These are phyloP conservation scores for Cosmorhoe ocellata DNA, from an alignment of 2,888 invertebrate genomes.

Conservation along the genomic window DNA sequence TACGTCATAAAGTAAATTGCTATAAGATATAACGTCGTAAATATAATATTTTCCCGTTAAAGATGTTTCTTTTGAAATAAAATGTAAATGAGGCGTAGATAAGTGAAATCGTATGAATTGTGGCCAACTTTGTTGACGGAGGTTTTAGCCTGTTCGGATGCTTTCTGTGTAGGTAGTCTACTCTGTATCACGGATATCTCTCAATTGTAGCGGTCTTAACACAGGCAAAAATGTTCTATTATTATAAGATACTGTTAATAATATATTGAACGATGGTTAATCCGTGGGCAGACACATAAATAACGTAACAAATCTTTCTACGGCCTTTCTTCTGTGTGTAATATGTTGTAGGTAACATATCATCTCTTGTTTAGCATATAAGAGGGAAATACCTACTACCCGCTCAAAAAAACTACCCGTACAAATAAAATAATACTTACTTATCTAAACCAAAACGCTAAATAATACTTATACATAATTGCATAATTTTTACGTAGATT, in stretches of 20 bases:
- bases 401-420: too few species aligned
- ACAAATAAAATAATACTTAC: too few species aligned
- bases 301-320: constrained; percentile 1
- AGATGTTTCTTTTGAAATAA: background rate
- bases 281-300: background rate
- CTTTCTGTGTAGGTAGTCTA: too few species aligned
- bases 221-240: constrained; percentile 3
- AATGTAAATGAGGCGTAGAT: background rate
- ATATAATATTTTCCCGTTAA: constrained; percentile 1
- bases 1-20: constrained; percentile 30
- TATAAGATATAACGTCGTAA: constrained; percentile 21
- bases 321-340: background rate
- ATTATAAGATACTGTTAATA: background rate
- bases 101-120: too few species aligned
- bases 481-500: too few species aligned
- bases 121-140: too few species aligned
- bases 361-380: background rate
- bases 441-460: too few species aligned
- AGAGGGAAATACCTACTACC: too few species aligned
- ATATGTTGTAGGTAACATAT: background rate
- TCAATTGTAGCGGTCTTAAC: too few species aligned
- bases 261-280: constrained; percentile 1
- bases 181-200: too few species aligned
- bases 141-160: too few species aligned
- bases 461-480: too few species aligned